Evolutionary conservation across 2,888 invertebrate species (phyloP).

Genomic region (Xanthia icteritia): DNA sequence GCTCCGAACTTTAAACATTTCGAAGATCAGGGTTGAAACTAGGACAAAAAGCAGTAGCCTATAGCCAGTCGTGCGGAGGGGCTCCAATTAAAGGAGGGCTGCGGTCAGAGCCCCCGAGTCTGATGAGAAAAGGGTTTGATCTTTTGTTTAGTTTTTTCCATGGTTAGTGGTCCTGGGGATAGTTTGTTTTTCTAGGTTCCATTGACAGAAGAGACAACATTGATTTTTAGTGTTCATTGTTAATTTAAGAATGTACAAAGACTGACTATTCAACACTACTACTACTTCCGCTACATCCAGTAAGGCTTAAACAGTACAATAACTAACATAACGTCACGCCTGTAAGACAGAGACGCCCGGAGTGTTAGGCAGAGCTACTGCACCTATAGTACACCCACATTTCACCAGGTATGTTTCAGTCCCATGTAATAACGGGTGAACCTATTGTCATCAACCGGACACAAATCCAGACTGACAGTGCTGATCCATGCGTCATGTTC

Average conservation of each 20-base stretch:
- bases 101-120: constrained; percentile 41
- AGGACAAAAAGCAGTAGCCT: constrained; percentile 31
- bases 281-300: background rate
- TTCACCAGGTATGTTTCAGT: no score
- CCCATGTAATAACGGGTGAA: no score
- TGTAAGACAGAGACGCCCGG: no score
- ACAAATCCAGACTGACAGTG: no score
- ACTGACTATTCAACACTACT: background rate
- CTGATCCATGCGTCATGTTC: no score
- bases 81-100: constrained; percentile 32
- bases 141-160: constrained; percentile 38
- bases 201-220: background rate
- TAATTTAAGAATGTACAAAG: background rate
- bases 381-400: no score
- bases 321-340: no score
- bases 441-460: no score
- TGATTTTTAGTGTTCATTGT: background rate
- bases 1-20: constrained; percentile 29
- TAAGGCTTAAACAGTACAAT: no score
- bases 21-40: constrained; percentile 18
- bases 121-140: constrained; percentile 27
- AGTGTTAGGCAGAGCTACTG: no score
- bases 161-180: background rate
- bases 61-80: constrained; percentile 9
- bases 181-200: background rate